These are phyloP conservation scores for Mohoua ochrocephala DNA, from an alignment of 2,113 vertebrate species.

Conservation along the genomic window DNA sequence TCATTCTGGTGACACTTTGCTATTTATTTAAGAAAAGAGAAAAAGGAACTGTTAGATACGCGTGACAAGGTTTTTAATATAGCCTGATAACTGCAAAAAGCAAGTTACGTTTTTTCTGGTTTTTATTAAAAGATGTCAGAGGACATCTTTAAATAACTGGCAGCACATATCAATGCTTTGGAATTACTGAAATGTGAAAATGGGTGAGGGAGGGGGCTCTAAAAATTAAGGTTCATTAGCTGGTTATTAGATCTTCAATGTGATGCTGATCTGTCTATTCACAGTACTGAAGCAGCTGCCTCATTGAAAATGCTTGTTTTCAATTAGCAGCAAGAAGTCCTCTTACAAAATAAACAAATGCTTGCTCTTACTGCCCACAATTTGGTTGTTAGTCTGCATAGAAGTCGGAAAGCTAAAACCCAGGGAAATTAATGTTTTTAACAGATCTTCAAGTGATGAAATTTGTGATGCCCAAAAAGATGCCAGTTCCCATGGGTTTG, in stretches of 20 bases:
- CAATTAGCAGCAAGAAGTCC: slow-evolving; percentile 26
- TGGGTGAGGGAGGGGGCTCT: not conserved
- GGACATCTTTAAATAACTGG: not conserved
- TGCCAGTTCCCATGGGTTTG: rapidly evolving
- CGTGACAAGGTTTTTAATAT: slow-evolving; percentile 25
- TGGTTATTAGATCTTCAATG: not conserved
- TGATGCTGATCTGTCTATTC: slow-evolving; percentile 4
- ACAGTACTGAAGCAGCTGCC: slow-evolving; percentile 31
- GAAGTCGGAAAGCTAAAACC: not conserved
- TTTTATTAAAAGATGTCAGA: slow-evolving; percentile 1
- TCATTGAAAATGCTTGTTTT: slow-evolving; percentile 42
- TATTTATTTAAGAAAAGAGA: slow-evolving; percentile 46
- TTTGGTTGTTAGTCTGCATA: slow-evolving; percentile 16
- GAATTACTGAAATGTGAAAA: not conserved
- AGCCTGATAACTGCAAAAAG: not conserved
- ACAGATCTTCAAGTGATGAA: not conserved
- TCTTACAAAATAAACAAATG: slow-evolving; percentile 40
- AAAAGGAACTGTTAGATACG: not conserved
- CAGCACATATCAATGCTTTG: not conserved
- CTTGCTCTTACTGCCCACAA: slow-evolving; percentile 14
- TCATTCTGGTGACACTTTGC: slow-evolving; percentile 16
- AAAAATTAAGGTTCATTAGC: not conserved
- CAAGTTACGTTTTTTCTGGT: not conserved
- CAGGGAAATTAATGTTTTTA: slow-evolving; percentile 20
- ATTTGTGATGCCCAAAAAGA: not conserved